These are phyloP conservation scores for Drosophila repletoides DNA, from an alignment of 1,140 invertebrate genomes.

Conservation along the genomic window DNA sequence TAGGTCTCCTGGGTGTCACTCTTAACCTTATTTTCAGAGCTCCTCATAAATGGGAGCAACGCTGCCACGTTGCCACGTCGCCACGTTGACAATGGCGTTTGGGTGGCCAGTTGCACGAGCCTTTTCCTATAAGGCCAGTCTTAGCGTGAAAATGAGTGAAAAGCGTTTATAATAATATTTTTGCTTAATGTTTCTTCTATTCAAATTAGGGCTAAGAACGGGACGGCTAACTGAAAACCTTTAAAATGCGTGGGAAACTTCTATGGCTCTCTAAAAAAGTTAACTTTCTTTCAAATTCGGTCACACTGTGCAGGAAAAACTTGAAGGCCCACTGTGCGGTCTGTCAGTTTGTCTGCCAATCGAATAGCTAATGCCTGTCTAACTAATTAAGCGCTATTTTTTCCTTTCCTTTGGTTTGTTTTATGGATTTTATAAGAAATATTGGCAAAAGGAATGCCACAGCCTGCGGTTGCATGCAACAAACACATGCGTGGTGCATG, in stretches of 20 bases:
- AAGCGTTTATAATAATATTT: too few species aligned
- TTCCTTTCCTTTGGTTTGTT: background rate
- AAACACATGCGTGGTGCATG: slow-evolving; percentile 44
- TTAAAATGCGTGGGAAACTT: too few species aligned
- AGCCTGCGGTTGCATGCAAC: slow-evolving; percentile 11
- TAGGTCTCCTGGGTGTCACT: slow-evolving; percentile 76
- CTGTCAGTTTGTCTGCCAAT: too few species aligned
- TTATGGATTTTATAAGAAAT: slow-evolving; percentile 4
- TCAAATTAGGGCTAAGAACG: too few species aligned
- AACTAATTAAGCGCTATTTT: slow-evolving; percentile 11
- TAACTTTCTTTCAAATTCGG: too few species aligned
- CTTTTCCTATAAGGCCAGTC: too few species aligned
- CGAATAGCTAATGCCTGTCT: slow-evolving; percentile 1
- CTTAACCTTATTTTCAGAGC: slow-evolving; percentile 66
- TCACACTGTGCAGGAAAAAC: too few species aligned
- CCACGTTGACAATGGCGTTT: slow-evolving; percentile 48
- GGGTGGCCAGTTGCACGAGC: slow-evolving; percentile 45
- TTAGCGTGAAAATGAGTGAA: too few species aligned
- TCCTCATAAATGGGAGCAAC: slow-evolving; percentile 67
- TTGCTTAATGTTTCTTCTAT: too few species aligned
- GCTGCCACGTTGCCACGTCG: background rate
- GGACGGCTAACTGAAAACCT: too few species aligned
- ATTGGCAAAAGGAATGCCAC: background rate
- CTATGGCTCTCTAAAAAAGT: too few species aligned
- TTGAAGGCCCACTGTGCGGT: too few species aligned